Conservation (phyloP, 2,888 invertebrate genomes). For the Dioctria rufipes region DNA sequence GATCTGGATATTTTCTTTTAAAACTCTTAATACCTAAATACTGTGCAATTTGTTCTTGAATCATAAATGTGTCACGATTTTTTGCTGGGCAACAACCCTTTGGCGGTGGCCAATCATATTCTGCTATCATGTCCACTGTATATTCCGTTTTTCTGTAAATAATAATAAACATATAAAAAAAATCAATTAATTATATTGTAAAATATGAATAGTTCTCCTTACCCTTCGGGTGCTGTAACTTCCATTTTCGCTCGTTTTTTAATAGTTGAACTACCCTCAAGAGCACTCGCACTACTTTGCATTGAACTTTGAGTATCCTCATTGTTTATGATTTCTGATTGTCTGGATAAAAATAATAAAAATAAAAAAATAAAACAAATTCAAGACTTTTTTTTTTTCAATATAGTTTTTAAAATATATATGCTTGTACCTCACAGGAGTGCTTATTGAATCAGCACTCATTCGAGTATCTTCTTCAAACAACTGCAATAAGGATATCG, state of each 20-base stretch:
- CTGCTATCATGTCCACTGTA: constrained; percentile 90
- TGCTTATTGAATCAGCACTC: constrained; percentile 78
- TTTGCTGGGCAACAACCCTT: constrained; percentile 73
- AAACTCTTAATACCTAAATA: constrained; percentile 96
- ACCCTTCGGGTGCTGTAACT: constrained; percentile 72
- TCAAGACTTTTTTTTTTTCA: background rate
- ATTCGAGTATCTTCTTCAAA: constrained; percentile 84
- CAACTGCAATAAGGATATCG: constrained; percentile 73
- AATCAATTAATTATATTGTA: background rate
- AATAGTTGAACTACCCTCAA: constrained; percentile 62
- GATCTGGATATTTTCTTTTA: constrained; percentile 94
- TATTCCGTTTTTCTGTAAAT: constrained; percentile 73
- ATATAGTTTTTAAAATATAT: background rate
- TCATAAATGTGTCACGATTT: constrained; percentile 86
- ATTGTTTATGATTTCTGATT: constrained; percentile 67
- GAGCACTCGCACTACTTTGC: constrained; percentile 75
- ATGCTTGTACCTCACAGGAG: constrained; percentile 71
- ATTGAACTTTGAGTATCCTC: constrained; percentile 90
- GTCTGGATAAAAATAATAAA: constrained; percentile 63
- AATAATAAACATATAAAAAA: no score
- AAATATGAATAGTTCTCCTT: constrained; percentile 54
- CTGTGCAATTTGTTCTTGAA: constrained; percentile 97
- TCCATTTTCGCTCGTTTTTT: constrained; percentile 71
- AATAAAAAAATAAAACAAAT: no score
- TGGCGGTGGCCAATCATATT: constrained; percentile 92